Evolutionary conservation across 2,797 vertebrate species (phyloP).

Genomic region (Poeciliopsis paucimaculata): DNA sequence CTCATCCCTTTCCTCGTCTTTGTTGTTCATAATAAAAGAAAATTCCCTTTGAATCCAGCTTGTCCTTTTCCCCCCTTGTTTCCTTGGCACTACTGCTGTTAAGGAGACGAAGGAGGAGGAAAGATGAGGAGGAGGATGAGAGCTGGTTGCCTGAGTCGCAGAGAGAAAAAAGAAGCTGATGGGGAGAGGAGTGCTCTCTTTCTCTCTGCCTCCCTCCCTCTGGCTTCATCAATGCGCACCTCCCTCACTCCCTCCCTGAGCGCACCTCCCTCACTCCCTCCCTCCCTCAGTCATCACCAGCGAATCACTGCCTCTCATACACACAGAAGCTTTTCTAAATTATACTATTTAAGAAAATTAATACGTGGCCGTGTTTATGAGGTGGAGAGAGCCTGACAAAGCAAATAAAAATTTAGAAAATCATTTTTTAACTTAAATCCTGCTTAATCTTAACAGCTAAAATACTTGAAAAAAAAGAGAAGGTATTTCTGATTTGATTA

Average conservation of each 20-base stretch:
- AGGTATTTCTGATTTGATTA: background rate
- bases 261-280: constrained; percentile 52
- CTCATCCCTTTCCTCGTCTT: constrained; percentile 29
- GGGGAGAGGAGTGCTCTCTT: constrained; percentile 63
- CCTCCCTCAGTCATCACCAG: constrained; percentile 70
- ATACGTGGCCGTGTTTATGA: constrained; percentile 65
- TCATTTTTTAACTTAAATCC: background rate
- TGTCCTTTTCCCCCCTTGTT: constrained; percentile 24
- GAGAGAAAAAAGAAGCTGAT: constrained; percentile 64
- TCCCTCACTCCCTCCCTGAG: constrained; percentile 48
- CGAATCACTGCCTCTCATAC: constrained; percentile 73
- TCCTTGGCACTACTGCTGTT: constrained; percentile 45
- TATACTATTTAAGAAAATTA: constrained; percentile 61
- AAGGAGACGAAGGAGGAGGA: constrained; percentile 56
- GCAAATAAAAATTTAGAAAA: constrained; percentile 1
- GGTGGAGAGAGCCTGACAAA: constrained; percentile 26
- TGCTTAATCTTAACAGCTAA: background rate
- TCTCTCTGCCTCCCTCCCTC: constrained; percentile 49
- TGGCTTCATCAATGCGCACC: constrained; percentile 63
- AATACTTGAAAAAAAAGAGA: background rate
- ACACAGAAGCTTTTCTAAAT: constrained; percentile 35
- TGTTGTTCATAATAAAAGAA: constrained; percentile 16
- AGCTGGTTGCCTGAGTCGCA: constrained; percentile 65
- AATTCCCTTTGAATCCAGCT: background rate
- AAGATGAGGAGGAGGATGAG: constrained; percentile 48